Evolutionary conservation across 2,797 vertebrate genomes (phyloP), one percentile per base, ranked within the genome.

Genomic region (Pogoniulus pusillus): DNA sequence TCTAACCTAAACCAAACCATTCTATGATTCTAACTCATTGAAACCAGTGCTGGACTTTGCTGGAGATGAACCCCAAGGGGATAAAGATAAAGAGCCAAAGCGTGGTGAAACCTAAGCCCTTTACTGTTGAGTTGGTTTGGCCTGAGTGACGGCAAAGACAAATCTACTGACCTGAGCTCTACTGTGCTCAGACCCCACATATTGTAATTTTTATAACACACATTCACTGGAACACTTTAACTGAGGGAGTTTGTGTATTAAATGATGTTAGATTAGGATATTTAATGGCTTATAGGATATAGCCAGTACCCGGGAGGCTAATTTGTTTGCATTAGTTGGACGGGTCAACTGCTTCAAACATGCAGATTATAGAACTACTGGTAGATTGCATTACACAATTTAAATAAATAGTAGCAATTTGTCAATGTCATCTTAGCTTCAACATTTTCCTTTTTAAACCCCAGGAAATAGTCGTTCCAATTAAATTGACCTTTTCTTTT

Each of bases 381-480:
- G 97, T 97, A 97, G 97, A 99, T 98, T 98, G 96, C 96, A 94
- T 99, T 98, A 98, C 98, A 97, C 96, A 96, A 98, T 99, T 99
- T 98, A 98, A 99, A 98, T 99, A 99, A 99, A 98, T 98, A 98
- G 97, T 98, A 98, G 98, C 98, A 98, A 99, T 99, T 99, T 99
- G 98, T 99, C 98, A 99, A 98, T 98, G 98, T 98, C 98, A 98
- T 97, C 97, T 98, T 98, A 98, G 95, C 97, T 96, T 98, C 97
- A 95, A 94, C 82, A 96, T 96, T 97, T 97, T 96, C 91, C 93
- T 96, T 97, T 92, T 92, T 96, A 98, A 97, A 97, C 97, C 97
- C 96, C 98, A 98, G 98, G 98, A 99, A 99, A 98, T 95, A 93
- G 96, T 98, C 97, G 98, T 98, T 98, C 96, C 97, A 97, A 98